Evolutionary conservation across 2,797 vertebrate genomes (phyloP), one percentile per base, ranked within the genome.

Genomic region (Neosilurus hyrtlii): DNA sequence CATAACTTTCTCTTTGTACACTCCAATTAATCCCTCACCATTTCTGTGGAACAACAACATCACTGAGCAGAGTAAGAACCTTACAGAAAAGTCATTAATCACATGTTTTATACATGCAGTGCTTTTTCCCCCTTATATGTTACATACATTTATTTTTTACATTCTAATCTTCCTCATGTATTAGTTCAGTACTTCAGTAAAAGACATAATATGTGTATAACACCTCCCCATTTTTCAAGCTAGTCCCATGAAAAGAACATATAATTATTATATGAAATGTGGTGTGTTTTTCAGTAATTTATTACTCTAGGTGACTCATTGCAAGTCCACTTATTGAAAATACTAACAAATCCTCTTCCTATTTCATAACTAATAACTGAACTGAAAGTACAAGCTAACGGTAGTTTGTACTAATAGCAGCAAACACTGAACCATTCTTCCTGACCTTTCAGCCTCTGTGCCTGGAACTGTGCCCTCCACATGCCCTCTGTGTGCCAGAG

Each of bases 401-500:
- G 5, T 24, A 22, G 37, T 57, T 65, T 61, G 24, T 74, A 75
- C 59, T 52, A 80, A 84, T 20, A 74, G 30, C 57, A 26, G 66
- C 66, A 81, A 70, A 72, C 57, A 73, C 63, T 81, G 71, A 74
- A 62, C 65, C 43, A 26, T 70, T 68, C 61, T 70, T 49, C 56
- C 35, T 82, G 77, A 84, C 84, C 87, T 82, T 82, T 84, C 35
- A 72, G 61, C 51, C 67, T 54, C 77, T 84, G 70, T 79, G 77
- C 82, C 83, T 87, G 84, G 82, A 86, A 82, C 86, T 74, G 76
- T 71, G 77, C 84, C 86, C 81, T 65, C 43, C 65, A 80, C 65
- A 49, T 86, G 80, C 83, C 86, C 85, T 82, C 80, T 80, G 80
- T 87, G 84, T 82, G 86, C 80, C 84, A 79, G 70, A 65, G 82